These are phyloP conservation scores for Chondrosia reniformis DNA, from an alignment of 37 sponge, comb jelly and placozoan species.

Conservation along the genomic window DNA sequence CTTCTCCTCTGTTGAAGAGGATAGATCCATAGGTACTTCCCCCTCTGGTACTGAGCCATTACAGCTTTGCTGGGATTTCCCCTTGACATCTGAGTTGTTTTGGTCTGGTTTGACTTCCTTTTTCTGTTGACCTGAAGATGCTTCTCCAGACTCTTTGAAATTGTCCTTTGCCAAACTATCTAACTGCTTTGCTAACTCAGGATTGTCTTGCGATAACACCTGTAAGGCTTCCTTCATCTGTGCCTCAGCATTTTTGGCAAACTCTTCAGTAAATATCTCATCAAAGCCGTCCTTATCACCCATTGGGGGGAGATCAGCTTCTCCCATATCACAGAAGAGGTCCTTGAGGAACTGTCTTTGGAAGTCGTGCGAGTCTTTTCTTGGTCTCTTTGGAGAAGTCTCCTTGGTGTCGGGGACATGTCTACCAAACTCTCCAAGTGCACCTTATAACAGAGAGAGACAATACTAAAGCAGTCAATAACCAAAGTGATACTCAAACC, in stretches of 20 bases:
- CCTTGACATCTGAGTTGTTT: background rate
- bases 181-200: conserved; percentile 69
- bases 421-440: conserved; percentile 69
- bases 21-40: background rate
- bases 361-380: background rate
- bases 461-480: background rate
- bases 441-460: conserved; percentile 26
- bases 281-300: background rate
- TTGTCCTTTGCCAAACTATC: conserved; percentile 14
- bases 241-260: conserved; percentile 43
- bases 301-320: background rate
- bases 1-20: background rate
- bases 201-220: conserved; percentile 41
- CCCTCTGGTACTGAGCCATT: background rate
- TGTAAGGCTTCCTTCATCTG: conserved; percentile 54
- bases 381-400: background rate
- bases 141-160: background rate
- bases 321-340: background rate
- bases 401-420: conserved; percentile 36
- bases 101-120: background rate
- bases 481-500: background rate
- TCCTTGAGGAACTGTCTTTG: background rate
- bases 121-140: background rate
- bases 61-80: background rate
- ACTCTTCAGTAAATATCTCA: conserved; percentile 24